These are phyloP conservation scores for Alfaro cultratus DNA, from an alignment of 2,797 vertebrate genomes.

Conservation along the genomic window DNA sequence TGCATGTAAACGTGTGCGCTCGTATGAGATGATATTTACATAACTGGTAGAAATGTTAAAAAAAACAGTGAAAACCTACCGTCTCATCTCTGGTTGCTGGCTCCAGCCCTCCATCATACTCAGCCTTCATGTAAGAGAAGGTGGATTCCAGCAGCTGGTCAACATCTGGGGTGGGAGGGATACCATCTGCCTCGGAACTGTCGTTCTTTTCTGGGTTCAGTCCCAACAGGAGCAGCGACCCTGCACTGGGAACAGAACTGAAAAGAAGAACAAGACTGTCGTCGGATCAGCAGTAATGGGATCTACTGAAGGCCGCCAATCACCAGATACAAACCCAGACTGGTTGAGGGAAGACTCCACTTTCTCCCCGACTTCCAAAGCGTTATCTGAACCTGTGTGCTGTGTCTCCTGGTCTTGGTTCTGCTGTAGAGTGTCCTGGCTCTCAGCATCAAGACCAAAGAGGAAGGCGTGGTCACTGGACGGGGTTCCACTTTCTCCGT, in stretches of 20 bases:
- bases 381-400: not conserved
- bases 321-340: constrained; percentile 33
- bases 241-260: constrained; percentile 26
- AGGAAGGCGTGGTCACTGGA: constrained; percentile 80
- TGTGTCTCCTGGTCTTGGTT: constrained; percentile 38
- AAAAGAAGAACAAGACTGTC: not conserved
- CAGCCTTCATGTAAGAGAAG: constrained; percentile 82
- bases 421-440: constrained; percentile 76
- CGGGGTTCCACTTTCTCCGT: constrained; percentile 82
- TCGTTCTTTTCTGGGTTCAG: constrained; percentile 19
- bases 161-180: constrained; percentile 72
- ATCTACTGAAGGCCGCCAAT: not conserved
- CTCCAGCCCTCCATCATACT: constrained; percentile 45
- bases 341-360: constrained; percentile 13
- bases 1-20: not conserved
- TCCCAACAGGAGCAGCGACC: constrained; percentile 32
- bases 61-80: not conserved
- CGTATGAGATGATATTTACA: not conserved
- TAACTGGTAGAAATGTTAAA: not conserved
- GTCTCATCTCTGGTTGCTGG: constrained; percentile 45
- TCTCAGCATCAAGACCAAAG: constrained; percentile 79
- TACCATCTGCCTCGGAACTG: constrained; percentile 6
- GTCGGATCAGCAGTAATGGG: not conserved
- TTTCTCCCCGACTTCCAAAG: not conserved
- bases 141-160: constrained; percentile 82